Conservation (phyloP, 2,113 vertebrate species). For the Rhombomys opimus region DNA sequence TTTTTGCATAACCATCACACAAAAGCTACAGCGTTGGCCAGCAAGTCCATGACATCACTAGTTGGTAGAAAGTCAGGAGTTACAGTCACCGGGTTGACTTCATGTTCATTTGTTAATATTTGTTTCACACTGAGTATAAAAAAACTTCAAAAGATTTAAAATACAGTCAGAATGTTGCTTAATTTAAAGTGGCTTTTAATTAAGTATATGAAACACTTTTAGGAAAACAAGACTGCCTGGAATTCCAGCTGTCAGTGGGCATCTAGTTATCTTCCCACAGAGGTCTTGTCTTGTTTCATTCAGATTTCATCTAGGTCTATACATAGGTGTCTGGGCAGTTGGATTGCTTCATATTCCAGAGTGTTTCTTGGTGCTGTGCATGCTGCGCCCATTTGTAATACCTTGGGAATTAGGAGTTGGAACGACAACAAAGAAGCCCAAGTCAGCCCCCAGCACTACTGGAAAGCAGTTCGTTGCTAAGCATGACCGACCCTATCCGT, state of each 20-base stretch:
- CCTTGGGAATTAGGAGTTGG: not conserved
- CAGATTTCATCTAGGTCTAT: not conserved
- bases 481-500: fast-evolving
- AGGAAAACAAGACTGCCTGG: not conserved
- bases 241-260: not conserved
- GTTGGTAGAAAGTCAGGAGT: not conserved
- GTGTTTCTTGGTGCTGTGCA: not conserved
- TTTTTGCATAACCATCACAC: not conserved
- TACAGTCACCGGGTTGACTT: not conserved
- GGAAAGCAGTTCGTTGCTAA: not conserved
- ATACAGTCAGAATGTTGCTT: not conserved
- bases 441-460: not conserved
- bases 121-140: not conserved
- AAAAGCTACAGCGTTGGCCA: not conserved
- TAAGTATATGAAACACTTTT: constrained; percentile 2
- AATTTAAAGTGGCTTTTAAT: not conserved
- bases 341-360: not conserved
- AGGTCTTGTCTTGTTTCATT: not conserved
- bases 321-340: not conserved
- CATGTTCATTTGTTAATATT: not conserved
- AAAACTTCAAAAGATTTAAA: not conserved
- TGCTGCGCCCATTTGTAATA: not conserved
- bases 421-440: not conserved
- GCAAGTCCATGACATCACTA: too few relatives aligned
- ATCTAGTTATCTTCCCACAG: not conserved